Percentiles rank a stretch among this genome's conserved stretches.
Evolutionary conservation across 2,888 invertebrate genomes (phyloP).

Genomic region (Drosophila macrothrix): DNA sequence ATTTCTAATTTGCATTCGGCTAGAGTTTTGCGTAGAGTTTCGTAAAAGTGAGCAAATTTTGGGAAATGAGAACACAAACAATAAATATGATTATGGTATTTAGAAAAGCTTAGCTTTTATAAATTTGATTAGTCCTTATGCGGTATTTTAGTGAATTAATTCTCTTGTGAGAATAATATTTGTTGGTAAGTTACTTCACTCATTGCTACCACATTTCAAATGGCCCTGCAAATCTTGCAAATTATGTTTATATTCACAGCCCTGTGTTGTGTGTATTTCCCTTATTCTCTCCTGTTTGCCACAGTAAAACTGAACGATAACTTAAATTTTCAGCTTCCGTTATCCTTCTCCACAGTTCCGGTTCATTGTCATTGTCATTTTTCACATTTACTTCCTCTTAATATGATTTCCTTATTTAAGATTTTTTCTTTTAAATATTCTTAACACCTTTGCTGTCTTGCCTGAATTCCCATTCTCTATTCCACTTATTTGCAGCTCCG

Average conservation of each 20-base stretch:
- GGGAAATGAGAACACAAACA: background rate
- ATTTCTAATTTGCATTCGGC: constrained; percentile 15
- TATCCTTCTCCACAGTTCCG: background rate
- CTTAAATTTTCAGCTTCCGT: background rate
- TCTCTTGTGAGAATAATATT: background rate
- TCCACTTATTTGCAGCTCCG: background rate
- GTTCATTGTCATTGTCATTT: background rate
- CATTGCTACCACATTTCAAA: background rate
- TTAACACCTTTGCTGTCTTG: background rate
- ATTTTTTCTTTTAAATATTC: background rate
- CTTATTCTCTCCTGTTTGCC: background rate
- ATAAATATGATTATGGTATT: background rate
- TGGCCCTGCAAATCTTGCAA: background rate
- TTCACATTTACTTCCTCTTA: background rate
- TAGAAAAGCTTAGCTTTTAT: background rate
- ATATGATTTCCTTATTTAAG: background rate
- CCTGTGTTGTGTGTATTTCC: too few relatives aligned
- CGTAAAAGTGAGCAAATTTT: background rate
- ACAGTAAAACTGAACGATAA: background rate
- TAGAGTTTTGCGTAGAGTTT: background rate
- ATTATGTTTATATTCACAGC: too few relatives aligned
- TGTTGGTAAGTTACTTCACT: background rate
- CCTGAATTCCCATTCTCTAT: background rate
- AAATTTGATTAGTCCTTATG: background rate
- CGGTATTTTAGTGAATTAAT: background rate